Conservation (phyloP, 2,888 invertebrate genomes). For the Diarsia mendica region DNA sequence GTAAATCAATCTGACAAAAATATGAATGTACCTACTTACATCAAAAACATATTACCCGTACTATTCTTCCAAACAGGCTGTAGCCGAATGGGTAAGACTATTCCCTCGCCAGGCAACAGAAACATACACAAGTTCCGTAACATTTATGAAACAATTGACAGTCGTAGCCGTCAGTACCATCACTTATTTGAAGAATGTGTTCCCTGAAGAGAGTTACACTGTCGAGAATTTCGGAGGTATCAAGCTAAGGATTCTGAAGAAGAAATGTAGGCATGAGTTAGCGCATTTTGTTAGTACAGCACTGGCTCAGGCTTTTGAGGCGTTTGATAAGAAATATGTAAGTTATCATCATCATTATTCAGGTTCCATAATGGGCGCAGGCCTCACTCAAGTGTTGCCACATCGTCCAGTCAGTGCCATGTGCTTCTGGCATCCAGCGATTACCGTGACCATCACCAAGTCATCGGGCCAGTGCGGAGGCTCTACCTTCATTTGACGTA, state of each 20-base stretch:
- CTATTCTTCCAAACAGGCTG: slow-evolving; percentile 68
- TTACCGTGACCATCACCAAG: neutral
- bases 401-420: neutral
- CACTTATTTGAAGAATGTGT: slow-evolving; percentile 78
- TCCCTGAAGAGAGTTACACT: slow-evolving; percentile 78
- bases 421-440: neutral
- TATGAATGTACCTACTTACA: neutral
- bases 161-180: slow-evolving; percentile 81
- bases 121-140: slow-evolving; percentile 81
- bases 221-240: slow-evolving; percentile 77
- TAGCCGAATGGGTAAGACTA: slow-evolving; percentile 79
- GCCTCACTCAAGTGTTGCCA: neutral
- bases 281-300: slow-evolving; percentile 82
- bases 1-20: neutral
- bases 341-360: slow-evolving; percentile 55
- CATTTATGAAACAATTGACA: slow-evolving; percentile 85
- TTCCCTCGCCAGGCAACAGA: slow-evolving; percentile 81
- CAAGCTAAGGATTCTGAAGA: slow-evolving; percentile 78
- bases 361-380: neutral
- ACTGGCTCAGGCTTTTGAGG: slow-evolving; percentile 81
- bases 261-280: slow-evolving; percentile 78
- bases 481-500: neutral
- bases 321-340: slow-evolving; percentile 86
- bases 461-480: neutral
- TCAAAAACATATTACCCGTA: neutral